Evolutionary conservation across 2,888 invertebrate genomes (phyloP), one percentile per base, ranked within the genome.

Genomic region (Acanthosepion lycidas): DNA sequence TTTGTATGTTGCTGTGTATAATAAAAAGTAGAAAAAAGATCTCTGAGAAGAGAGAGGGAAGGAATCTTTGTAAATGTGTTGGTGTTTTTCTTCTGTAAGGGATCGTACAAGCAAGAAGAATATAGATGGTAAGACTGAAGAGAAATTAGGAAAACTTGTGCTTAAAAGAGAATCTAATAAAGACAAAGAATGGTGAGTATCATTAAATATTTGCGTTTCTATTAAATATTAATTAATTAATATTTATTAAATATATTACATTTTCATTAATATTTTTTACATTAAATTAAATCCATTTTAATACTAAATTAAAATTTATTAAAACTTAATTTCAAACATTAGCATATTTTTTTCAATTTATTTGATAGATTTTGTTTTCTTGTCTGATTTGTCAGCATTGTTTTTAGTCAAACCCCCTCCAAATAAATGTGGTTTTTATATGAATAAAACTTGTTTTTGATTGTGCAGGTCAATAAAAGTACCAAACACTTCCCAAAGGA

Each of bases 121-220:
- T 48, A 23, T 92, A 42, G 92, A 94, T 59, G 92, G 48, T 20
- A 78, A 64, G 91, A 94, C 91, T 59, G 94, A 94, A 33, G 95
- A 94, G 48, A 95, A 95, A 55, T 51, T 95, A 28, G 94, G 95
- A 49, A 96, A 96, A 94, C 95, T 96, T n/a, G 96, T 96, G n/a
- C 94, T 96, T 51, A 95, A 95, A 91, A 95, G 96, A 53, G 95
- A 96, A 92, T 95, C 95, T 20, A 94, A 95, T 51, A 95, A 96
- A 48, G 95, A 95, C 59, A 95, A 96, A 93, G 96, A 96, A 95
- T 96, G 96, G 96, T 96, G 94, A 95, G 95, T 49, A 94, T 49
- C 48, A 28, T 49, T 26, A 51, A 55, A n/a, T 59, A 49, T 55
- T 92, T 53, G 55, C 26, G 8, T 48, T 48, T 92, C 8, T 4